Evolutionary conservation across 2,888 invertebrate species (phyloP), one percentile per base, ranked within the genome.

Genomic region (Quadroppia sp.): DNA sequence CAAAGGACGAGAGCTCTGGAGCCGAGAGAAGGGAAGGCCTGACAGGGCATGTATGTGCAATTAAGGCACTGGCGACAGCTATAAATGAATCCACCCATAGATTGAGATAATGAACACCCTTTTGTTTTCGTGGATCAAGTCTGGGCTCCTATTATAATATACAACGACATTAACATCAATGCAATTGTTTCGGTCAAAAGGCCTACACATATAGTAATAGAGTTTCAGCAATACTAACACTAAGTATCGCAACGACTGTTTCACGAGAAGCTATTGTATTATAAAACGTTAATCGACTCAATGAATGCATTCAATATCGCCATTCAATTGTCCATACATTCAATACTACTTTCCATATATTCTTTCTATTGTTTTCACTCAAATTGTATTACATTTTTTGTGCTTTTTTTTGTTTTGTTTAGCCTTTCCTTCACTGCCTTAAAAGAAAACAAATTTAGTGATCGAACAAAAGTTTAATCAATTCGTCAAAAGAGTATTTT

Each of bases 41-140:
- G 17, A 17, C 13, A 11, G 17, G 6, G 45, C 11, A 11, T 36
- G 36, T 36, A 36, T 36, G 36, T 36, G 45, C 45, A 45, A 45
- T 45, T 45, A 15, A 15, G 15, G 11, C 45, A 45, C 17, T 45
- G 45, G 17, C 45, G 7, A 6, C 15, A 45, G 28, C 13, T 17
- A 61, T 61, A 61, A 61, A 61, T 61, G 61, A 61, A 30, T 61
- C 61, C 61, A 61, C 61, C 61, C 61, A 61, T 61, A 45, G 32
- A 30, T 30, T 61, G 15, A 30, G 32, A n/a, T 61, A 61, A 61
- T 61, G 61, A 61, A 61, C n/a, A n/a, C 30, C 61, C 61, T 61
- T 30, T 61, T 61, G 61, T 61, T n/a, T 61, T 61, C 32, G 61
- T 32, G 61, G 61, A 17, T 61, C 61, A 61, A 61, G 32, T 61